These are phyloP conservation scores for Bucorvus abyssinicus DNA, from an alignment of 2,797 vertebrate genomes.

Conservation along the genomic window DNA sequence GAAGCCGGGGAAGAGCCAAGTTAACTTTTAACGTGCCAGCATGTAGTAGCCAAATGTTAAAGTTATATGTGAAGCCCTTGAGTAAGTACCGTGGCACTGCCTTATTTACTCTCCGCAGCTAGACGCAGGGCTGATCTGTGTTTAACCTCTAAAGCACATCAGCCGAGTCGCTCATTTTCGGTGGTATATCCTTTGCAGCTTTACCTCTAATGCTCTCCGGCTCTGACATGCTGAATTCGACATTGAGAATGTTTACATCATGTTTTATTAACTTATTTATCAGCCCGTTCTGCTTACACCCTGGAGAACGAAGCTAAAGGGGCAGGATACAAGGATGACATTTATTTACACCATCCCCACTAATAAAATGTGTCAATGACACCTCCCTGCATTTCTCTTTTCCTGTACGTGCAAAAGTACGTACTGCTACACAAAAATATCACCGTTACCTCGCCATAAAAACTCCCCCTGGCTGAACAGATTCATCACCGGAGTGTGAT, in stretches of 20 bases:
- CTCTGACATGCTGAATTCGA: background rate
- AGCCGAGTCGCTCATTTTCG: background rate
- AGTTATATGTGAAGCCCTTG: background rate
- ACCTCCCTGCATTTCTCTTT: background rate
- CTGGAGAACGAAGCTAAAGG: background rate
- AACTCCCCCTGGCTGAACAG: background rate
- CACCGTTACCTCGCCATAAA: background rate
- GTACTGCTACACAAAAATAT: background rate
- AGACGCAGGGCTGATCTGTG: background rate
- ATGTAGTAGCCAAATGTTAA: background rate
- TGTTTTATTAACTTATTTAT: constrained; percentile 3
- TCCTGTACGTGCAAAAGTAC: background rate
- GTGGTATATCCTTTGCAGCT: background rate
- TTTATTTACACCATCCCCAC: background rate
- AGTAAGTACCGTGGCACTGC: background rate
- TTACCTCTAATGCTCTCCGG: background rate
- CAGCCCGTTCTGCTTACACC: background rate
- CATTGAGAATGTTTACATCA: background rate
- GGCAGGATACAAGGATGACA: background rate
- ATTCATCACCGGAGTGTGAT: background rate
- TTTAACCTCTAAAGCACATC: background rate
- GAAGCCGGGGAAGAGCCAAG: background rate
- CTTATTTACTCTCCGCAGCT: background rate
- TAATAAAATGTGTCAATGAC: background rate
- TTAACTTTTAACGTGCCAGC: background rate